Conservation (phyloP, 2,797 vertebrate species). For the Rhynchonycteris naso region DNA sequence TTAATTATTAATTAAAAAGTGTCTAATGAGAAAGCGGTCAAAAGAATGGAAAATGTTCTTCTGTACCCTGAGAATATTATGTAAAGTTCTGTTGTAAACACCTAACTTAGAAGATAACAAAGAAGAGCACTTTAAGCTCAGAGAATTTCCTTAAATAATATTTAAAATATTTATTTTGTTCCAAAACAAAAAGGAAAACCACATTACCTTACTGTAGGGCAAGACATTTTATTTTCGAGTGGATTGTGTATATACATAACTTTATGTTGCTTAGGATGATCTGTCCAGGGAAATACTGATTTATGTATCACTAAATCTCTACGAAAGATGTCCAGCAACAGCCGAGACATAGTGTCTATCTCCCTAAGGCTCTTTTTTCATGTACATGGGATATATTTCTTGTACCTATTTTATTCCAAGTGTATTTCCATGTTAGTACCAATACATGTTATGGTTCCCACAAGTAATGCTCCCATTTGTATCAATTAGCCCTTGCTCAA, state of each 20-base stretch:
- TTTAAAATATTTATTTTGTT: not conserved
- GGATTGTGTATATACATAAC: not conserved
- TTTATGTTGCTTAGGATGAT: not conserved
- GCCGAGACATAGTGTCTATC: not conserved
- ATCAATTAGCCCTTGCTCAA: not conserved
- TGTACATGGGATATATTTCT: not conserved
- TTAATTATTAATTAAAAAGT: not conserved
- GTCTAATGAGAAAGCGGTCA: not conserved
- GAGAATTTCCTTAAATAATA: not conserved
- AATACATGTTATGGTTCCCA: not conserved
- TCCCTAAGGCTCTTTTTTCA: not conserved
- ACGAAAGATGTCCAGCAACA: not conserved
- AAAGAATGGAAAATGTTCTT: not conserved
- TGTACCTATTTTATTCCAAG: not conserved
- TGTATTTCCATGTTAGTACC: not conserved
- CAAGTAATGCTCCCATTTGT: not conserved
- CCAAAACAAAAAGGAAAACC: not conserved
- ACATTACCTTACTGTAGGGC: not conserved
- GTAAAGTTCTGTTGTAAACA: not conserved
- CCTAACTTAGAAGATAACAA: not conserved
- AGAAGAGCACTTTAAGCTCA: not conserved
- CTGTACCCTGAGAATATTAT: not conserved
- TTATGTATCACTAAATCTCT: slow-evolving; percentile 2
- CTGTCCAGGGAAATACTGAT: not conserved
- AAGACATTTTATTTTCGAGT: not conserved